These are phyloP conservation scores for Dromius quadrimaculatus DNA, from an alignment of 2,888 invertebrate species.

Conservation along the genomic window DNA sequence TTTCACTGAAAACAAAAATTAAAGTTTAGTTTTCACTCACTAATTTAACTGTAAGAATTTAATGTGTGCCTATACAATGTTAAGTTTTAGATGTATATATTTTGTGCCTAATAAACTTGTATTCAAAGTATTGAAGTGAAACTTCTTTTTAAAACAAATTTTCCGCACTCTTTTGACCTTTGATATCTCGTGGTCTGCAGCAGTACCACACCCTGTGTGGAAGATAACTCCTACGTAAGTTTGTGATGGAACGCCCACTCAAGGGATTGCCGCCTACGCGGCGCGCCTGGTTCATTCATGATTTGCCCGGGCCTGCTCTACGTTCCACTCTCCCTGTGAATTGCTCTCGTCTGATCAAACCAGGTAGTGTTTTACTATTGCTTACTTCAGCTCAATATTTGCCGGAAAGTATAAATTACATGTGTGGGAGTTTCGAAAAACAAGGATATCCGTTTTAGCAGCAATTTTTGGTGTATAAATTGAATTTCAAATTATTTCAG, in stretches of 20 bases:
- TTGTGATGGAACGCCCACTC: conserved; percentile 44
- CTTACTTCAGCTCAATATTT: not conserved
- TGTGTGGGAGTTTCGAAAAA: no score
- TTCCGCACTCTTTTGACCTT: conserved; percentile 32
- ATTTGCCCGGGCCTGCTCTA: conserved; percentile 57
- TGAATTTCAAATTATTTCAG: no score
- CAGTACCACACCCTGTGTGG: conserved; percentile 48
- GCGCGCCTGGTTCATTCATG: conserved; percentile 57
- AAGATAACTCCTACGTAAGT: conserved; percentile 57
- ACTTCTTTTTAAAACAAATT: not conserved
- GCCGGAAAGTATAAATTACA: no score
- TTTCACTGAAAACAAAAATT: conserved; percentile 36
- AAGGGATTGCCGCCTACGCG: conserved; percentile 58
- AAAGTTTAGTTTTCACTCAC: conserved; percentile 27
- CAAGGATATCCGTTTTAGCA: no score
- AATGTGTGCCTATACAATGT: conserved; percentile 42
- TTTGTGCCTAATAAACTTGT: conserved; percentile 27
- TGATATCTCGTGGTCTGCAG: conserved; percentile 44
- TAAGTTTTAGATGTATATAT: conserved; percentile 43
- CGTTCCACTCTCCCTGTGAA: not conserved
- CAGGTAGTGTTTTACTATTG: not conserved
- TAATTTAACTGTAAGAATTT: not conserved
- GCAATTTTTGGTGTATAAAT: no score
- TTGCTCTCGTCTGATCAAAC: not conserved
- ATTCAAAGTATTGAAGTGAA: not conserved